phyloP scores from a whole-genome alignment of 30 jellyfish, hydroid and myxozoan genomes.

The Aurelia sp. region DNA sequence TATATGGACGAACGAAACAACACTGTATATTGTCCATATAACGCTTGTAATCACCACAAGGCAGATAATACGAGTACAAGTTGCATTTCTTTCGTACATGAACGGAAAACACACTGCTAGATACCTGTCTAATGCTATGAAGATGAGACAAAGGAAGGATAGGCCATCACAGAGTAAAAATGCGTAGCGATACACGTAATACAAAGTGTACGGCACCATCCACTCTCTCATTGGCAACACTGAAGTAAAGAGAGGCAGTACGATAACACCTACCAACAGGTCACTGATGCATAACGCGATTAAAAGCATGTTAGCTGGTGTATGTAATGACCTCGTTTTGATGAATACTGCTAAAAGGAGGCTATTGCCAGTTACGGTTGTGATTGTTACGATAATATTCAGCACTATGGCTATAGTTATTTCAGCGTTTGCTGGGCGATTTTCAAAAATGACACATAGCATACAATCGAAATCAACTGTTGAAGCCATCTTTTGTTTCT shows the following conservation, averaged over 20 bases:
- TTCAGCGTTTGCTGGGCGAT: not conserved
- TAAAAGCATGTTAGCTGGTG: constrained; percentile 22
- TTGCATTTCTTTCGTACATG: not conserved
- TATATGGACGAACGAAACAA: not conserved
- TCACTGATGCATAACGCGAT: constrained; percentile 8
- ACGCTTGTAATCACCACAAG: not conserved
- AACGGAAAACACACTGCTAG: constrained; percentile 17
- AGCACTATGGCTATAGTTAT: not conserved
- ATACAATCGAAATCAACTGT: no score
- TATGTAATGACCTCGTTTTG: constrained; percentile 4
- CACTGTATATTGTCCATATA: constrained; percentile 6
- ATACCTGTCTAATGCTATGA: constrained; percentile 27
- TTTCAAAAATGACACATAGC: no score
- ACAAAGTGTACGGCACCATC: not conserved
- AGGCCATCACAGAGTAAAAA: constrained; percentile 23
- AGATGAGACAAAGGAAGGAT: not conserved
- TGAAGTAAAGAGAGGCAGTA: constrained; percentile 12
- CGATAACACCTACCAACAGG: constrained; percentile 8
- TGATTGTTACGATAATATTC: not conserved
- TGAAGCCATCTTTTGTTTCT: no score
- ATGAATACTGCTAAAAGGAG: constrained; percentile 1
- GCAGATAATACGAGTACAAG: not conserved
- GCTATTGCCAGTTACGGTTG: constrained; percentile 16
- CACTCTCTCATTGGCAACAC: not conserved
- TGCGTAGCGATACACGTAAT: constrained; percentile 2